A percentile compares a stretch with the other conserved stretches of the same genome.
Conservation (phyloP, 2,113 vertebrate genomes). For the Melanerpes aurifrons region DNA sequence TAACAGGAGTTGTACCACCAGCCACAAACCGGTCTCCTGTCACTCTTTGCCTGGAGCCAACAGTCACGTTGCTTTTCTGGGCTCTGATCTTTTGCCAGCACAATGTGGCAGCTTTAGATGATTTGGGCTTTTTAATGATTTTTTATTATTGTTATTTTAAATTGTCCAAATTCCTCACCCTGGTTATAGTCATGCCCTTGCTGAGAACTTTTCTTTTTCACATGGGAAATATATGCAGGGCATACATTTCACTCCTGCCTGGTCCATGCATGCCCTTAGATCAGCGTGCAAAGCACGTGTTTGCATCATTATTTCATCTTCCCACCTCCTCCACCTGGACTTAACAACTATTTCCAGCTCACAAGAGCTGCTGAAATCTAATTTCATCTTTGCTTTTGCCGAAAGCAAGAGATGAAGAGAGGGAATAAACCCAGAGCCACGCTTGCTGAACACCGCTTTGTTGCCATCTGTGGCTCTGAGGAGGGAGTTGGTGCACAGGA, state of each 20-base stretch:
- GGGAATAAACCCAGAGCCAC: conserved; percentile 12
- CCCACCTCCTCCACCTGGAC: conserved; percentile 26
- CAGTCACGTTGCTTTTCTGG: background rate
- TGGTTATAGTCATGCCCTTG: background rate
- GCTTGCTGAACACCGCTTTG: conserved; percentile 40
- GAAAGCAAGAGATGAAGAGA: conserved; percentile 19
- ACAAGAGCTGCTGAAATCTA: conserved; percentile 9
- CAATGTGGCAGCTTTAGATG: background rate
- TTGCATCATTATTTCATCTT: background rate
- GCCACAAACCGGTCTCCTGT: background rate
- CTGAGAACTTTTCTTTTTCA: background rate
- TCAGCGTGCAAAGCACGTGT: background rate
- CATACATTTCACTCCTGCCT: background rate
- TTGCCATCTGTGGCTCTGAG: conserved; percentile 13
- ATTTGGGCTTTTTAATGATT: background rate
- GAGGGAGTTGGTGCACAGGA: conserved; percentile 24
- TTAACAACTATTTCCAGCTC: conserved; percentile 33
- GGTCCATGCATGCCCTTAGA: background rate
- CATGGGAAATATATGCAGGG: background rate
- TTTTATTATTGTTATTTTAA: background rate
- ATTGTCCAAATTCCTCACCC: background rate
- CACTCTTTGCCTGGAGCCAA: background rate
- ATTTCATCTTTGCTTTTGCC: conserved; percentile 53
- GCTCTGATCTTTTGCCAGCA: background rate
- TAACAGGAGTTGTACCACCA: background rate